A percentile compares a stretch with the other conserved stretches of the same genome.
phyloP scores from a whole-genome alignment of 2,113 vertebrate species.

The Epinephelus moara region DNA sequence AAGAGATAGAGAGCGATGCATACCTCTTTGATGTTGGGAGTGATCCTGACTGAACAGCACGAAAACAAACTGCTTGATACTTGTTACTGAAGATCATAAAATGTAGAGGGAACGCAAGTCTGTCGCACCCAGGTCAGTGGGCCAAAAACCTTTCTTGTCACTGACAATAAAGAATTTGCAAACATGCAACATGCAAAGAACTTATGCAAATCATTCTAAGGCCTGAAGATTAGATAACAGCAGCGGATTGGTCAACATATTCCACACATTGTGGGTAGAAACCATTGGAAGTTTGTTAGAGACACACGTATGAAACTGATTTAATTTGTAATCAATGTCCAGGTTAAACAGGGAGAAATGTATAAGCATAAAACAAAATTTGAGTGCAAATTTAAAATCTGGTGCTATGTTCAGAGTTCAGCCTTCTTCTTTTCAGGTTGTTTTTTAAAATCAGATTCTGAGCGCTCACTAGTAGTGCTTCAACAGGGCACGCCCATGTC shows the following conservation, averaged over 20 bases:
- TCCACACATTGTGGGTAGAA: neutral
- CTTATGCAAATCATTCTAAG: neutral
- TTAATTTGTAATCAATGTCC: neutral
- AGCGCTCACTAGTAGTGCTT: neutral
- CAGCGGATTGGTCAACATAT: neutral
- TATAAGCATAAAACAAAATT: neutral
- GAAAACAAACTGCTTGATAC: neutral
- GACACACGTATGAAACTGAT: neutral
- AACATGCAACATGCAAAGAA: neutral
- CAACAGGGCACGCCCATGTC: neutral
- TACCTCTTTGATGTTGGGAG: neutral
- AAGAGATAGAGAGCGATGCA: neutral
- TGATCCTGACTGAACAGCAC: neutral
- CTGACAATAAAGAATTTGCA: neutral
- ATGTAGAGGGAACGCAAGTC: too few species aligned
- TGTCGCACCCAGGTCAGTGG: neutral
- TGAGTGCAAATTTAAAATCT: neutral
- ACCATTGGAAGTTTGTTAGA: neutral
- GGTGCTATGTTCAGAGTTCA: neutral
- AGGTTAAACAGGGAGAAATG: neutral
- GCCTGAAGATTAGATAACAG: slow-evolving; percentile 5
- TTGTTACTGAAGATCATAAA: neutral
- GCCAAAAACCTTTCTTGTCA: neutral
- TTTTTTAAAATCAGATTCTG: neutral
- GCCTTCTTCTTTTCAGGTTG: neutral